A percentile compares a stretch with the other conserved stretches of the same genome.
Evolutionary conservation across 2,888 invertebrate species (phyloP).

Genomic region (Coleophora flavipennella): DNA sequence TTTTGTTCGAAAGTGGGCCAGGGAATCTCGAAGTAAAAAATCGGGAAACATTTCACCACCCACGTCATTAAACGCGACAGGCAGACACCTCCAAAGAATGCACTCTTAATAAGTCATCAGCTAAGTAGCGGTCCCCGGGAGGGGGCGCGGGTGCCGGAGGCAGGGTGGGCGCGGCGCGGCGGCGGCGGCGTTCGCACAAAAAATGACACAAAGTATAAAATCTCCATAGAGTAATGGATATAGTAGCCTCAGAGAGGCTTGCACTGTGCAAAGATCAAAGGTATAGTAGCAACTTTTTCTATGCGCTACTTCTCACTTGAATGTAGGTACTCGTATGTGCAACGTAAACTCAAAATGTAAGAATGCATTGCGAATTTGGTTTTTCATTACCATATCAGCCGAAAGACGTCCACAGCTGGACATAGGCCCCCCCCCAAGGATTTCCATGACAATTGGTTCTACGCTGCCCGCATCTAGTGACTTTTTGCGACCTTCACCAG

Average conservation of each 20-base stretch:
- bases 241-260: conserved; percentile 57
- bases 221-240: conserved; percentile 64
- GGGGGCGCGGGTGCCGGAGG: conserved; percentile 20
- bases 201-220: conserved; percentile 70
- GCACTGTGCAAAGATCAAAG: conserved; percentile 51
- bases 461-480: too few species aligned
- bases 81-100: conserved; percentile 71
- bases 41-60: conserved; percentile 40
- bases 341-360: too few species aligned
- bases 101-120: conserved; percentile 73
- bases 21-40: conserved; percentile 42
- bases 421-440: too few species aligned
- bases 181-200: conserved; percentile 51
- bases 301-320: conserved; percentile 21
- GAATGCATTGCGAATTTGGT: too few species aligned
- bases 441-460: too few species aligned
- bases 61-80: conserved; percentile 67
- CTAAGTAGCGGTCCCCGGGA: conserved; percentile 55
- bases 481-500: too few species aligned
- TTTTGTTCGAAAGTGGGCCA: conserved; percentile 47
- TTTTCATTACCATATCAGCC: too few species aligned
- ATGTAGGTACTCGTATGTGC: too few species aligned
- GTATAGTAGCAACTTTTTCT: conserved; percentile 34
- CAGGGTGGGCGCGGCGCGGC: conserved; percentile 13
- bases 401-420: too few species aligned